Evolutionary conservation across 2,888 invertebrate species (phyloP).

Genomic region (Blastobasis lacticolella): DNA sequence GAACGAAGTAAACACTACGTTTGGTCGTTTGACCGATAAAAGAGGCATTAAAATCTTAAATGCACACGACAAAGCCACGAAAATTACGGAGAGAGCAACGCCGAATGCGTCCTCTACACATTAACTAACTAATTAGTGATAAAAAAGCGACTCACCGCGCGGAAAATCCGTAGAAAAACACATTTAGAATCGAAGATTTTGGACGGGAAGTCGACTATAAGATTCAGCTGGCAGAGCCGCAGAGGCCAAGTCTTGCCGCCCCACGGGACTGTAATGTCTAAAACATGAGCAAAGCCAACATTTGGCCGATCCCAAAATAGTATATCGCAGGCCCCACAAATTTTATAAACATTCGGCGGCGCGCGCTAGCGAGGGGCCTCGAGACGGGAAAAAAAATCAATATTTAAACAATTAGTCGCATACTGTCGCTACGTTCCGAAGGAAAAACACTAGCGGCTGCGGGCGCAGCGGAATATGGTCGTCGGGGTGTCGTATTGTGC

Average conservation of each 20-base stretch:
- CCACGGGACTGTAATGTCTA: conserved; percentile 36
- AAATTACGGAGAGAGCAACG: conserved; percentile 3
- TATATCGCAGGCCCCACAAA: conserved; percentile 63
- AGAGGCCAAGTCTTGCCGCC: conserved; percentile 6
- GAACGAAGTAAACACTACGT: conserved; percentile 33
- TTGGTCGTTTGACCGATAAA: conserved; percentile 48
- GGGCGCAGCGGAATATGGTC: conserved; percentile 34
- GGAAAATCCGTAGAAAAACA: conserved; percentile 13
- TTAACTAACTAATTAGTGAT: neutral
- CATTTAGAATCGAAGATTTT: neutral
- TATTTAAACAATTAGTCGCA: conserved; percentile 49
- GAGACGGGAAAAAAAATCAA: conserved; percentile 51
- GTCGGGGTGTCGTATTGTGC: conserved; percentile 33
- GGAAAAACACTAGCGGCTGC: conserved; percentile 6
- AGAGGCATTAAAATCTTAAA: conserved; percentile 8
- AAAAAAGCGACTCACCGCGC: conserved; percentile 15
- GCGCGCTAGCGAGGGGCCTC: conserved; percentile 35
- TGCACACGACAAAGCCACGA: conserved; percentile 2
- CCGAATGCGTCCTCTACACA: too few relatives aligned
- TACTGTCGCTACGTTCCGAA: conserved; percentile 21
- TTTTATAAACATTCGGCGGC: conserved; percentile 64
- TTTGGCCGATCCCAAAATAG: conserved; percentile 69
- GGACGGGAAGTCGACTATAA: conserved; percentile 6
- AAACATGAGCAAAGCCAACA: conserved; percentile 54
- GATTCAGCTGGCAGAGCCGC: conserved; percentile 20